Evolutionary conservation across 2,888 invertebrate species (phyloP).

Genomic region (Drosophila prolongata): DNA sequence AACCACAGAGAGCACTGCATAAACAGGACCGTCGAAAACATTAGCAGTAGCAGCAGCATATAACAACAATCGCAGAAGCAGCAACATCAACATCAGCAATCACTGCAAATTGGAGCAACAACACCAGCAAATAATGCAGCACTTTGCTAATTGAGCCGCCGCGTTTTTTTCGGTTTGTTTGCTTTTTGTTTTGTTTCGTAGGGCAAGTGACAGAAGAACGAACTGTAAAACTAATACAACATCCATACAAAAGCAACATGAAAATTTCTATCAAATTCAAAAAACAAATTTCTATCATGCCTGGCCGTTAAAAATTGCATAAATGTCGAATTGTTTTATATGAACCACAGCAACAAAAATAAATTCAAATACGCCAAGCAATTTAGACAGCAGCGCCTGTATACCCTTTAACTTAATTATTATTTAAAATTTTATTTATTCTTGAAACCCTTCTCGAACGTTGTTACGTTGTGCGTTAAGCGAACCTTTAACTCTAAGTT

Average conservation of each 20-base stretch:
- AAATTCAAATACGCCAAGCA: constrained; percentile 21
- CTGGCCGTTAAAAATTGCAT: constrained; percentile 38
- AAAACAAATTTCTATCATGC: constrained; percentile 16
- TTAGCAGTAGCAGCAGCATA: constrained; percentile 21
- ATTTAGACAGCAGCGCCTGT: constrained; percentile 8
- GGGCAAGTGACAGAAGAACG: constrained; percentile 33
- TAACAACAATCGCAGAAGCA: constrained; percentile 10
- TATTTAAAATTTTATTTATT: constrained; percentile 44
- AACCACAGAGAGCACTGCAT: constrained; percentile 85
- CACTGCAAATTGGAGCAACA: constrained; percentile 30
- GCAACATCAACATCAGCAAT: constrained; percentile 25
- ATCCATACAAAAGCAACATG: constrained; percentile 20
- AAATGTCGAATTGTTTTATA: constrained; percentile 57
- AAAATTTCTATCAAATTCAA: constrained; percentile 40
- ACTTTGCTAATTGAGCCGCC: constrained; percentile 46
- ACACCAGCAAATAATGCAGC: constrained; percentile 21
- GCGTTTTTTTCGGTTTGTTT: constrained; percentile 51
- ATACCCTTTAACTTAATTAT: constrained; percentile 25
- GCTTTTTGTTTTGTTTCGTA: constrained; percentile 41
- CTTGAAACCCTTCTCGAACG: constrained; percentile 50
- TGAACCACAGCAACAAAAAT: constrained; percentile 29
- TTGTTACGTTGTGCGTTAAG: constrained; percentile 51
- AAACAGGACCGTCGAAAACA: constrained; percentile 51
- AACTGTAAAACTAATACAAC: constrained; percentile 6
- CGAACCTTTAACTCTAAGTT: constrained; percentile 49